Base-by-base conservation (phyloP, 2,888 invertebrate species). In the Patella caerulea region DNA sequence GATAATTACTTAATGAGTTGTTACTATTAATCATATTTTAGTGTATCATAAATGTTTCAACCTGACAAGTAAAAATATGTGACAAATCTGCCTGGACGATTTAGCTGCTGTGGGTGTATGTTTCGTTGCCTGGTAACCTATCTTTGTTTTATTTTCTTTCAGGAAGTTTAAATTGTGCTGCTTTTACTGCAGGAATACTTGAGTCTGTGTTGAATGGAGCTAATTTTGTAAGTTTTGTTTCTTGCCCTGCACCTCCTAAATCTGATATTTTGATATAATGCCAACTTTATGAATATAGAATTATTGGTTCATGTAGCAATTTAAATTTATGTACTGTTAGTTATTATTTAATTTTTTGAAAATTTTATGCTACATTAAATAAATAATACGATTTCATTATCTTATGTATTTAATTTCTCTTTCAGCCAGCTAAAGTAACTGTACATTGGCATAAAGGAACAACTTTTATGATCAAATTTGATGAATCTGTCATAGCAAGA, bases 381-480 rank as follows among this genome's bases (percentile, higher is more conserved):
- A 7, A 17, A 24, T 24, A 71, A 45, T 45, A 45, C 7, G 9
- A 45, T 45, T 45, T 45, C 45, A 9, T 45, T 45, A 45, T 9
- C 9, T 45, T 45, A 45, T 45, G 45, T 45, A 45, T 7, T 45
- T 45, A 9, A 14, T 76, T 72, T 75, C 17, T 74, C 45, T 95
- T 95, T 81, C 93, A 99, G 98, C 96, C 98, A 3, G 97, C 98
- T 70, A 98, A 98, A 93, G 99, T 99, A 11, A 96, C 98, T 0
- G 98, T 98, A 0, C 98, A 99, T 92, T 99, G 98, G 98, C 99
- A 99, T 92, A 98, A 99, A 92, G 99, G 98, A 69, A 99, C 99
- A 12, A 98, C 99, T 0, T 99, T 98, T 91, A 98, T 99, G 96
- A 97, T 99, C 12, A 97, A 98, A 92, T 98, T 98, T 92, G 98